Percentiles rank a stretch among this genome's conserved stretches.
These are phyloP conservation scores for Psix sp. DNA, from an alignment of 1,140 invertebrate species.

Conservation along the genomic window DNA sequence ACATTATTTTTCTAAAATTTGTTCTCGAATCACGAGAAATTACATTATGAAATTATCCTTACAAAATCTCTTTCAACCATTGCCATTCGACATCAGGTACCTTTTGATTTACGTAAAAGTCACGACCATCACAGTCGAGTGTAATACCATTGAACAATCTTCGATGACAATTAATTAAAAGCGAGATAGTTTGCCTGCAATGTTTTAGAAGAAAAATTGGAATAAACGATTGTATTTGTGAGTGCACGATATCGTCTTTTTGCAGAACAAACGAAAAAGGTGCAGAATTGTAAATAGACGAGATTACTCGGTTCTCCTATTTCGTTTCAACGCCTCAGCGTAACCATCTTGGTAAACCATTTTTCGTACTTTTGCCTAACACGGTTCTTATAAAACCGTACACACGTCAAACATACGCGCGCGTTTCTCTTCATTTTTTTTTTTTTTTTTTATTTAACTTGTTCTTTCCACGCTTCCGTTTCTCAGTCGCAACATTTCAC, in stretches of 20 bases:
- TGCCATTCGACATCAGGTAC: neutral
- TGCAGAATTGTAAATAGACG: neutral
- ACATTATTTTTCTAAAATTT: constrained; percentile 9
- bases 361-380: constrained; percentile 16
- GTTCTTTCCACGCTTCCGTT: constrained; percentile 42
- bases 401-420: too few species aligned
- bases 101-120: constrained; percentile 7
- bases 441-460: constrained; percentile 44
- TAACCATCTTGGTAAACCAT: constrained; percentile 39
- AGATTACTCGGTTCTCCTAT: constrained; percentile 34
- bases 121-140: neutral
- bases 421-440: constrained; percentile 14
- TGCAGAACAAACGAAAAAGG: too few species aligned
- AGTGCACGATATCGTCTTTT: too few species aligned
- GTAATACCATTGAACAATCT: neutral
- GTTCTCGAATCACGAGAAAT: constrained; percentile 12
- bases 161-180: neutral
- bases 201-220: too few species aligned
- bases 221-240: too few species aligned
- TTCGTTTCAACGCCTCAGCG: constrained; percentile 33
- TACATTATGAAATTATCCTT: constrained; percentile 12
- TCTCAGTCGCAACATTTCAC: constrained; percentile 49
- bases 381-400: too few species aligned
- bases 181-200: too few species aligned
- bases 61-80: constrained; percentile 1